These are phyloP conservation scores for Plecturocebus donacophilus DNA, from an alignment of 2,113 vertebrate genomes.

Conservation along the genomic window DNA sequence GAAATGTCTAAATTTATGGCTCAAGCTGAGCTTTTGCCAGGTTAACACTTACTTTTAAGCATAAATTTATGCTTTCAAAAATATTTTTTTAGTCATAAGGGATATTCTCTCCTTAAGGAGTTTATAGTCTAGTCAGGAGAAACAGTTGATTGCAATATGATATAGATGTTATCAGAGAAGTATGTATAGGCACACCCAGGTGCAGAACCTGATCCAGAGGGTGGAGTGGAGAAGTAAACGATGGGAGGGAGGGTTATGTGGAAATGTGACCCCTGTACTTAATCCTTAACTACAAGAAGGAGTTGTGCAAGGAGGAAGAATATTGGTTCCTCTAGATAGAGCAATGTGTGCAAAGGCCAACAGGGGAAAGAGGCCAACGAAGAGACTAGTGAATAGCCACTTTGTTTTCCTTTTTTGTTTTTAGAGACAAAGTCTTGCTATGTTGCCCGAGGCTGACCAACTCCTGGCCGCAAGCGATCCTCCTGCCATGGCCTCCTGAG, in stretches of 20 bases:
- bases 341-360: background rate
- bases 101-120: background rate
- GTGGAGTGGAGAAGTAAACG: background rate
- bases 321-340: background rate
- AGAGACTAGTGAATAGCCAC: background rate
- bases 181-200: background rate
- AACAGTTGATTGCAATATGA: background rate
- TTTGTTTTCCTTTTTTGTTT: background rate
- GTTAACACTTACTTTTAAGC: conserved; percentile 36
- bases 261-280: background rate
- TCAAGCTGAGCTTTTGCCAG: conserved; percentile 22
- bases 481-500: background rate
- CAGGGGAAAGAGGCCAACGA: background rate
- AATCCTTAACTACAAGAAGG: background rate
- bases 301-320: background rate
- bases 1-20: background rate
- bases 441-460: background rate
- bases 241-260: background rate
- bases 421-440: background rate
- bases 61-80: background rate
- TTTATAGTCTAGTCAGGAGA: background rate
- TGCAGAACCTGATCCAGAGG: background rate
- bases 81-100: background rate
- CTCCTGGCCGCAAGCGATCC: background rate
- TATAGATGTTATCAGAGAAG: background rate